Evolutionary conservation across 2,113 vertebrate genomes (phyloP).

Genomic region (Chlorodrepanis virens): DNA sequence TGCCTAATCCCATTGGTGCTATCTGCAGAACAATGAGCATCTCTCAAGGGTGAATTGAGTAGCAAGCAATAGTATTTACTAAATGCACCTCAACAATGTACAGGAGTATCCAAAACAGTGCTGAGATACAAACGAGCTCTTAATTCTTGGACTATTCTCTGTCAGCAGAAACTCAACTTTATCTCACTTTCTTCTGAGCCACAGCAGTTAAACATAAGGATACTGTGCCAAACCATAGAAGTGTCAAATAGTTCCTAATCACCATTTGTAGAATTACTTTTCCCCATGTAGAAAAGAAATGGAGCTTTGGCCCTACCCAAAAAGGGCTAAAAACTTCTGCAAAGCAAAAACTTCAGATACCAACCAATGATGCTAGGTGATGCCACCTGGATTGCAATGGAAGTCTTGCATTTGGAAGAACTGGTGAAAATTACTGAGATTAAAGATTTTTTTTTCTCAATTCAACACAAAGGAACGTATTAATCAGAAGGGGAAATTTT

Average conservation of each 20-base stretch:
- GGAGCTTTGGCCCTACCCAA: background rate
- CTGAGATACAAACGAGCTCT: background rate
- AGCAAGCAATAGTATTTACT: background rate
- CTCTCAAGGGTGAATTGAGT: background rate
- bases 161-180: background rate
- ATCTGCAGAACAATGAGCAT: background rate
- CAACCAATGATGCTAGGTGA: background rate
- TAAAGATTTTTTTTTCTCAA: background rate
- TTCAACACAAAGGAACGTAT: background rate
- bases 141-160: background rate
- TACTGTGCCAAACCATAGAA: background rate
- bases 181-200: background rate
- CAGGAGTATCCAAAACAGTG: background rate
- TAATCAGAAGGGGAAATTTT: background rate
- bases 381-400: background rate
- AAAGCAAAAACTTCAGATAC: background rate
- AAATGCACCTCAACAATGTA: background rate
- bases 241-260: background rate
- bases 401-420: background rate
- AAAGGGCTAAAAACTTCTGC: background rate
- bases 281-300: background rate
- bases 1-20: background rate
- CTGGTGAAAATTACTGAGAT: background rate
- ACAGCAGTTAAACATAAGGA: background rate
- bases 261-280: background rate